Percentiles rank a stretch among this genome's conserved stretches.
Evolutionary conservation across 2,797 vertebrate species (phyloP).

Genomic region (Holocentrus rufus): DNA sequence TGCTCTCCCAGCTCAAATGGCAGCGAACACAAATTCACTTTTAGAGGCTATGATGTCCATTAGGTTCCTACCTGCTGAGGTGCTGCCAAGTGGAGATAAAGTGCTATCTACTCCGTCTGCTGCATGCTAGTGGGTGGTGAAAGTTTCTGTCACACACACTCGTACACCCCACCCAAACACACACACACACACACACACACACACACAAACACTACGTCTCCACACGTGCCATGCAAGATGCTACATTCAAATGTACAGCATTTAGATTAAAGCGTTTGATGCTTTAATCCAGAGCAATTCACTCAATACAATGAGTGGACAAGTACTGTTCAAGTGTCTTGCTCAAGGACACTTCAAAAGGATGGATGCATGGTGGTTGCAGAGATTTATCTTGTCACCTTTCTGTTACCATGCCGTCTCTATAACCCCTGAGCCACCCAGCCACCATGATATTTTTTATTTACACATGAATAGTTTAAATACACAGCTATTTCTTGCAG

Average conservation of each 20-base stretch:
- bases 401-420: too few species aligned
- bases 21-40: slow-evolving; percentile 75
- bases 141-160: slow-evolving; percentile 39
- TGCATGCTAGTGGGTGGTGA: slow-evolving; percentile 63
- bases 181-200: slow-evolving; percentile 26
- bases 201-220: neutral
- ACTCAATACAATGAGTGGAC: too few species aligned
- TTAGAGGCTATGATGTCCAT: slow-evolving; percentile 77
- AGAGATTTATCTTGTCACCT: too few species aligned
- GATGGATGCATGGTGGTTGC: too few species aligned
- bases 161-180: too few species aligned
- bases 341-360: too few species aligned
- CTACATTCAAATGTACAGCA: slow-evolving; percentile 23
- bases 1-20: slow-evolving; percentile 71
- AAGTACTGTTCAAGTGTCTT: too few species aligned
- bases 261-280: neutral
- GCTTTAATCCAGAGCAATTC: too few species aligned
- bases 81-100: slow-evolving; percentile 79
- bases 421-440: too few species aligned
- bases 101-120: slow-evolving; percentile 66
- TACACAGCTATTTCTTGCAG: too few species aligned
- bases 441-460: too few species aligned
- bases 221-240: slow-evolving; percentile 12
- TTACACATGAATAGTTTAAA: too few species aligned
- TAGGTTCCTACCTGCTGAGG: slow-evolving; percentile 73